Evolutionary conservation across 2,888 invertebrate species (phyloP).

Genomic region (Diaprepes abbreviatus): DNA sequence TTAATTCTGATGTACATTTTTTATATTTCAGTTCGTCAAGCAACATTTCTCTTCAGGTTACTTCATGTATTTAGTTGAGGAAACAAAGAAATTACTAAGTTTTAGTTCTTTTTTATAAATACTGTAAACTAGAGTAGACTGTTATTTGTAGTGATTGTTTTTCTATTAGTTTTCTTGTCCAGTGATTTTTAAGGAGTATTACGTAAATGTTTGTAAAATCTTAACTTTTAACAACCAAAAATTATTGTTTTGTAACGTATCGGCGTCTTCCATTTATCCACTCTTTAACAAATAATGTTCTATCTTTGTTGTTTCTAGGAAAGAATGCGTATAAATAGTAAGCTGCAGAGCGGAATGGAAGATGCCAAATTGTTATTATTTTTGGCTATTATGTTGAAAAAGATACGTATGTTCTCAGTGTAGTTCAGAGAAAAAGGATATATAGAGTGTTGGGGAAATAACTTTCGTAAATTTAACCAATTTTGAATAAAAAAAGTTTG

Average conservation of each 20-base stretch:
- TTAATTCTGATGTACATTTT: no score
- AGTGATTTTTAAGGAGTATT: slow-evolving; percentile 33
- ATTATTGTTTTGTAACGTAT: background rate
- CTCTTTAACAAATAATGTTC: no score
- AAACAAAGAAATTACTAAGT: slow-evolving; percentile 13
- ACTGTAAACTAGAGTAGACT: slow-evolving; percentile 20
- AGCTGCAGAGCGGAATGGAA: no score
- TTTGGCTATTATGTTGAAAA: slow-evolving; percentile 6
- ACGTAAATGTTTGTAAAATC: slow-evolving; percentile 20
- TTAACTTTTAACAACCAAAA: slow-evolving; percentile 6
- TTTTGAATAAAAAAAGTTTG: no score
- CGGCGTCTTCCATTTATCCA: no score
- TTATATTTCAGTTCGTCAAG: slow-evolving; percentile 12
- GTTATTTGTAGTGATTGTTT: slow-evolving; percentile 7
- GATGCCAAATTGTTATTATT: background rate
- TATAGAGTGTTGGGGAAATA: no score
- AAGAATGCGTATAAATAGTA: no score
- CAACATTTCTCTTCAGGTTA: background rate
- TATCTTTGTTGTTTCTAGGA: no score
- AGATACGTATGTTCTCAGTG: no score
- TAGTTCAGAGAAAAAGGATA: no score
- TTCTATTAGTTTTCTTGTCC: slow-evolving; percentile 27
- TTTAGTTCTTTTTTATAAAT: slow-evolving; percentile 15
- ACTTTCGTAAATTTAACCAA: no score
- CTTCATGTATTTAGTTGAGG: background rate